phyloP scores from a whole-genome alignment of 2,113 vertebrate genomes.

The Clinocottus analis region DNA sequence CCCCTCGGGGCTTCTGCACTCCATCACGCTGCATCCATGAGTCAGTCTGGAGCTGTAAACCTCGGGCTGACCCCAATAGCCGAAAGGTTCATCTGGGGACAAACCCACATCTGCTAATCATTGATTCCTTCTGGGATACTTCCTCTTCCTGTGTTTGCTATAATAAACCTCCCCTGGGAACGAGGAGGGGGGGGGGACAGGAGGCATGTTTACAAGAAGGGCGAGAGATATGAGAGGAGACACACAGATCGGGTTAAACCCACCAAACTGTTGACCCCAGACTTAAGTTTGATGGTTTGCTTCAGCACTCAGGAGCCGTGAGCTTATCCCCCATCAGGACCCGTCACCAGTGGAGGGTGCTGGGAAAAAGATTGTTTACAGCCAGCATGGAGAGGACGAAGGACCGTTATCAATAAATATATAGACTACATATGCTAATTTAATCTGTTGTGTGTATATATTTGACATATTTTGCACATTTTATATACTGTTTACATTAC shows the following conservation, averaged over 20 bases:
- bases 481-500: too few species aligned
- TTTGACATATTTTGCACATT: too few species aligned
- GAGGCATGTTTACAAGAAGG: not conserved
- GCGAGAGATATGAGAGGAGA: constrained; percentile 18
- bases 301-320: not conserved
- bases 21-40: constrained; percentile 50
- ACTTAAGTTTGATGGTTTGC: not conserved
- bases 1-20: constrained; percentile 27
- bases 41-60: constrained; percentile 50
- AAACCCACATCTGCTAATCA: constrained; percentile 66
- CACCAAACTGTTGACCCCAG: not conserved
- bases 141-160: constrained; percentile 72
- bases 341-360: not conserved
- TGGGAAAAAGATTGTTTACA: not conserved
- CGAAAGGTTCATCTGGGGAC: constrained; percentile 44
- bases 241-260: constrained; percentile 24
- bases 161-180: constrained; percentile 58
- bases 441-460: too few species aligned
- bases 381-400: not conserved
- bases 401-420: not conserved
- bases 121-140: constrained; percentile 55
- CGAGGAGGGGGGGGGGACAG: constrained; percentile 11
- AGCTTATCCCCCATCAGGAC: not conserved
- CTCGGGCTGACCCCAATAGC: constrained; percentile 36
- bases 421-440: not conserved